These are phyloP conservation scores for Isichthys henryi DNA, from an alignment of 2,113 vertebrate genomes.

Conservation along the genomic window DNA sequence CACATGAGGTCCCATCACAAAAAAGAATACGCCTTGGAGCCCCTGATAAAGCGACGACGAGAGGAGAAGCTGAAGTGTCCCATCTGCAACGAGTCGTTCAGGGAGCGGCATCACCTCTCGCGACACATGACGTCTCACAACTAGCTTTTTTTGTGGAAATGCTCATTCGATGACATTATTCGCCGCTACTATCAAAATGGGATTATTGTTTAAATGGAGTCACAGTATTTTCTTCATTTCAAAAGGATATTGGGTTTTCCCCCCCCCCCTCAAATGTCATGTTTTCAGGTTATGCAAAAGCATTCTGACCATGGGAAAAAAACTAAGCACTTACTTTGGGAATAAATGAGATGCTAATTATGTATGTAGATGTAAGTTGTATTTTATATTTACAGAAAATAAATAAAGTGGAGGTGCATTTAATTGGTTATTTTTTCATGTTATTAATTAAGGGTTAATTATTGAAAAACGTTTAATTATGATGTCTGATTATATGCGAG, in stretches of 20 bases:
- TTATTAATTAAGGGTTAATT: slow-evolving; percentile 47
- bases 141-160: slow-evolving; percentile 48
- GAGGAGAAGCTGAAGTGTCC: slow-evolving; percentile 98
- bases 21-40: slow-evolving; percentile 90
- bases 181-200: slow-evolving; percentile 8
- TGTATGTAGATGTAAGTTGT: slow-evolving; percentile 93
- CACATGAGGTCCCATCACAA: slow-evolving; percentile 98
- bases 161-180: background rate
- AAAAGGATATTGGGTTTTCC: slow-evolving; percentile 59
- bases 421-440: slow-evolving; percentile 58
- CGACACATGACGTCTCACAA: slow-evolving; percentile 98
- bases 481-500: slow-evolving; percentile 67
- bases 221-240: slow-evolving; percentile 67
- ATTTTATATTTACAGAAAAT: slow-evolving; percentile 85
- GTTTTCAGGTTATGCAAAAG: slow-evolving; percentile 87
- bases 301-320: slow-evolving; percentile 68
- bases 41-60: slow-evolving; percentile 81
- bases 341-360: slow-evolving; percentile 69
- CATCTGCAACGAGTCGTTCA: slow-evolving; percentile 95
- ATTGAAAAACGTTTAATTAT: slow-evolving; percentile 55
- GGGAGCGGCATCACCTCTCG: slow-evolving; percentile 92
- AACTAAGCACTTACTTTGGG: slow-evolving; percentile 85
- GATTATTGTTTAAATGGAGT: slow-evolving; percentile 22
- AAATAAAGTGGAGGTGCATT: slow-evolving; percentile 52
- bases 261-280: slow-evolving; percentile 63